Evolutionary conservation across 2,888 invertebrate species (phyloP), one percentile per base, ranked within the genome.

Genomic region (Volucella inanis): DNA sequence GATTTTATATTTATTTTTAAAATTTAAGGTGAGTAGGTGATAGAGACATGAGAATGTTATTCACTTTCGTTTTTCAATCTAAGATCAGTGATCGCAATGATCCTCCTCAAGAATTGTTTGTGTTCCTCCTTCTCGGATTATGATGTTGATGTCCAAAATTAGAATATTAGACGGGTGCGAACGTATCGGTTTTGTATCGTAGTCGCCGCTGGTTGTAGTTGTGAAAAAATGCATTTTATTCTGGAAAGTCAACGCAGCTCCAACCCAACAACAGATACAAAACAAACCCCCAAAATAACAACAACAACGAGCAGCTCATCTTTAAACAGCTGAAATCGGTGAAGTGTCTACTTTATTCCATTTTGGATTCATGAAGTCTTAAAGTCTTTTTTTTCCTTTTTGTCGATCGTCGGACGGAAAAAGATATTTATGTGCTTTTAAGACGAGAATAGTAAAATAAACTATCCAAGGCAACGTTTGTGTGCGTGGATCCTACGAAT

Each of bases 341-440:
- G 83, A 78, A 78, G 83, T 83, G 78, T 83, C 83, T 83, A 68
- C 78, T 74, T 78, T 74, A 83, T 83, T 68, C 78, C 78, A 78
- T 83, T 83, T 83, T 68, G 78, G 78, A 83, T 74, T 82, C 61
- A 72, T 67, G 47, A 77, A 55, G 65, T 67, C 50, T 72, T 55
- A 47, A 43, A 62, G 43, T 72, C 8, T 45, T 38, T 9, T 67
- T 52, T 64, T 61, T 64, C 50, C 15, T 67, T 75, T 45, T 55
- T 31, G 45, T 45, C 31, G n/a, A 31, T 74, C 45, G 57, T 67
- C 57, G 55, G 81, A 68, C 62, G 68, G 67, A 47, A 64, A 80
- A 81, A 81, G 85, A 85, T 85, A 85, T 85, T 85, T 81, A 85
- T 85, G 81, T 72, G 75, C 67, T 55, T 71, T 55, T 57, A 65